Base-by-base conservation (phyloP, 2,797 vertebrate genomes). In the Urocyon cinereoargenteus region DNA sequence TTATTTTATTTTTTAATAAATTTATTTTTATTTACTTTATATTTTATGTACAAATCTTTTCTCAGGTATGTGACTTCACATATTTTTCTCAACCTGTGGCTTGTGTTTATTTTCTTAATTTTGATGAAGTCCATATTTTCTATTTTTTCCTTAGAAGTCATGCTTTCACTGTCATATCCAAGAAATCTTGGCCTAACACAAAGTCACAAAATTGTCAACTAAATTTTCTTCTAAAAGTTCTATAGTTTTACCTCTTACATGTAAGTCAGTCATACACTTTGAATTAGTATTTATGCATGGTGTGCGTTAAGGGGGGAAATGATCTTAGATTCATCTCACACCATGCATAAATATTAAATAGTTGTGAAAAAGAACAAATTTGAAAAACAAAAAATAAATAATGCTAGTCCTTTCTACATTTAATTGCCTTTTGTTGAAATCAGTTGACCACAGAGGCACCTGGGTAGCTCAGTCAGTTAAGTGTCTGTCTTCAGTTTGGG, bases 81-180 rank as follows among this genome's bases (percentile, higher is more conserved):
- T 77, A 21, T 59, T 79, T 89, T 61, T 73, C 34, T 79, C 15
- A 64, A 21, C 12, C 40, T 64, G 8, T 84, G 68, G 45, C 31
- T 84, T 89, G 45, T 40, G 2, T 72, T 88, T 73, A 88, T 82
- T 89, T 94, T 75, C 59, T 82, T 55, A 83, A 55, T 75, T 75
- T 89, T 94, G 68, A 83, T 16, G 26, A 55, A 81, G 28, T 70
- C 19, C 13, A 40, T 31, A 51, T 87, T 87, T 81, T 81, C 40
- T 34, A 11, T 53, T 36, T 87, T 77, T 87, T 34, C 5, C 18
- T 31, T 75, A 24, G 22, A 40, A 45, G 36, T n/a, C 26, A 53
- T 62, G 18, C 1, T 55, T 73, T 66, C 57, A 34, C 49, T 77
- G 10, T 92, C 57, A 45, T 64, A 77, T n/a, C 49, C 40, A 86